These are phyloP conservation scores for Elysia chlorotica DNA, from an alignment of 1,140 invertebrate genomes.

Conservation along the genomic window DNA sequence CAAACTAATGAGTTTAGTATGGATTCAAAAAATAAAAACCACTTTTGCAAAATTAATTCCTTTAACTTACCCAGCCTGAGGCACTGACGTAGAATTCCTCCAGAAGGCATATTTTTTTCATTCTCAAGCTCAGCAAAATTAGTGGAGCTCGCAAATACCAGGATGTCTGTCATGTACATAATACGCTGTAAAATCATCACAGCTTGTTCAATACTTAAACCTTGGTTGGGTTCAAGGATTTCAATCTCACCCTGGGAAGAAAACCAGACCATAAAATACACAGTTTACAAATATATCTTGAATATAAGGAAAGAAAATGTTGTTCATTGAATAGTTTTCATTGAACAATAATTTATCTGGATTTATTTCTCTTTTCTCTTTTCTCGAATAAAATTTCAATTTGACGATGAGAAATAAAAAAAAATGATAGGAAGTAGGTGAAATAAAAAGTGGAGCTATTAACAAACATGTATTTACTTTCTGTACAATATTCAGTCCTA, in stretches of 20 bases:
- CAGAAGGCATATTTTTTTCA: slow-evolving; percentile 99
- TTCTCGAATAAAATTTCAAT: too few species aligned
- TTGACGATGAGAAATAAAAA: too few species aligned
- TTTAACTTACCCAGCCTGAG: slow-evolving; percentile 86
- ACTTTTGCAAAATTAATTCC: too few species aligned
- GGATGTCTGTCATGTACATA: slow-evolving; percentile 96
- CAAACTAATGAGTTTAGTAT: too few species aligned
- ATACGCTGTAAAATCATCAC: slow-evolving; percentile 95
- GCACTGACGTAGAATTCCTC: slow-evolving; percentile 96
- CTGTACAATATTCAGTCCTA: too few species aligned
- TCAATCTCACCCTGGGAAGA: slow-evolving; percentile 91
- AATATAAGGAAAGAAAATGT: background rate
- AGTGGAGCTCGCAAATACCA: slow-evolving; percentile 95
- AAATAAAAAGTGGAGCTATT: too few species aligned
- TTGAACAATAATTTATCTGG: too few species aligned
- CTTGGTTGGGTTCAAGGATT: slow-evolving; percentile 97
- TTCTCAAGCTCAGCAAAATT: slow-evolving; percentile 98
- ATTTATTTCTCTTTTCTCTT: too few species aligned
- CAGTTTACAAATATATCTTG: background rate
- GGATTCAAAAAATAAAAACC: too few species aligned
- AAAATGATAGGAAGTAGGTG: too few species aligned
- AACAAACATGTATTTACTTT: too few species aligned
- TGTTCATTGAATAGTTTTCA: too few species aligned
- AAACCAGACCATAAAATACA: background rate
- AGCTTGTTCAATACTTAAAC: slow-evolving; percentile 96